A percentile compares a stretch with the other conserved stretches of the same genome.
Evolutionary conservation across 2,888 invertebrate genomes (phyloP).

Genomic region (Dynastes tityus): DNA sequence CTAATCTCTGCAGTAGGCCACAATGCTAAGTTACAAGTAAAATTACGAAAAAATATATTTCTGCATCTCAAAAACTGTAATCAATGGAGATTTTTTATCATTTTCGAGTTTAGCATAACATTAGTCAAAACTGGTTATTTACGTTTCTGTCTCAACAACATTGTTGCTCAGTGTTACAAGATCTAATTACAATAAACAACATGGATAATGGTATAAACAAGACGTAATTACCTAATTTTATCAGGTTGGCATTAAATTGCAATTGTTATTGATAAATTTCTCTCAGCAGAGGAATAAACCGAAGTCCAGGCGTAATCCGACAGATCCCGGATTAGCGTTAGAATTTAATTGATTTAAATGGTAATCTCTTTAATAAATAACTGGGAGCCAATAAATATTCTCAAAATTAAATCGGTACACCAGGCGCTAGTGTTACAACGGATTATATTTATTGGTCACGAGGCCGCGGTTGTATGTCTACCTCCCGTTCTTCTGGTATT

Average conservation of each 20-base stretch:
- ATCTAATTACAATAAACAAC: no score
- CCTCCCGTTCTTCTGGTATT: background rate
- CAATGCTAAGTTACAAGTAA: no score
- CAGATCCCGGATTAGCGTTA: background rate
- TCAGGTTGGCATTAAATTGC: background rate
- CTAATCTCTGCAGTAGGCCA: no score
- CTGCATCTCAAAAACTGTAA: no score
- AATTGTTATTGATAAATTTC: conserved; percentile 8
- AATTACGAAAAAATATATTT: no score
- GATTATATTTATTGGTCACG: conserved; percentile 18
- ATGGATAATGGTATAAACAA: background rate
- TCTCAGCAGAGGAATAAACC: background rate
- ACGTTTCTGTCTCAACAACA: no score
- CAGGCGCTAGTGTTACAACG: background rate
- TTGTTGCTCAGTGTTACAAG: no score
- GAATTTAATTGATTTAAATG: conserved; percentile 18
- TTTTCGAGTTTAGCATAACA: no score
- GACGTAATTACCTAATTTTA: background rate
- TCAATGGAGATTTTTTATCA: no score
- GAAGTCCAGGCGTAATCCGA: background rate
- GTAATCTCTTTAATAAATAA: conserved; percentile 33
- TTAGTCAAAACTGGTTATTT: no score
- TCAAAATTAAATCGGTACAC: conserved; percentile 4
- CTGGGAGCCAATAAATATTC: conserved; percentile 2
- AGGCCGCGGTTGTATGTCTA: background rate